Evolutionary conservation across 2,113 vertebrate species (phyloP).

Genomic region (Cranoglanis bouderius): DNA sequence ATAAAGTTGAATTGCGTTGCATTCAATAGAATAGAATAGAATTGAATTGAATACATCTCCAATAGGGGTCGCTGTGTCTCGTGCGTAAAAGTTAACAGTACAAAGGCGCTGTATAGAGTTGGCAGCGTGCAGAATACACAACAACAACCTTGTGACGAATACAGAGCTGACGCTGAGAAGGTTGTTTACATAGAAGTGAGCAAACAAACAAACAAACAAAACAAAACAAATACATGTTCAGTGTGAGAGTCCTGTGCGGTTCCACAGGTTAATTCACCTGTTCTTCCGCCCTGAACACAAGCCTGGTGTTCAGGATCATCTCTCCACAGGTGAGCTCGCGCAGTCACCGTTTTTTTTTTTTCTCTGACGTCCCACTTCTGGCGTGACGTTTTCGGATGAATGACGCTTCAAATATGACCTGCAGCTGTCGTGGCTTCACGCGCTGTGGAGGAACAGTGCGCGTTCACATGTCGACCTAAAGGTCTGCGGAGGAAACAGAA

Average conservation of each 20-base stretch:
- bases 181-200: neutral
- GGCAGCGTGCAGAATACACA: neutral
- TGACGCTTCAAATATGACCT: slow-evolving; percentile 64
- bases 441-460: slow-evolving; percentile 45
- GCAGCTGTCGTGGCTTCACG: slow-evolving; percentile 53
- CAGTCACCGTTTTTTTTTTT: neutral
- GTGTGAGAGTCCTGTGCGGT: neutral
- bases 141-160: neutral
- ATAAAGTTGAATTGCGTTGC: neutral
- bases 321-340: slow-evolving; percentile 16
- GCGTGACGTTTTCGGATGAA: slow-evolving; percentile 69
- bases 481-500: slow-evolving; percentile 2
- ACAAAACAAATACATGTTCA: too few relatives aligned
- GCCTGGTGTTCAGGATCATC: neutral
- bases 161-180: neutral
- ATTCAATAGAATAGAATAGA: too few relatives aligned
- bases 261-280: neutral
- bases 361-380: slow-evolving; percentile 67
- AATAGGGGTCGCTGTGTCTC: slow-evolving; percentile 47
- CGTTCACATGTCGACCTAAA: slow-evolving; percentile 40
- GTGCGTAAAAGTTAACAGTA: neutral
- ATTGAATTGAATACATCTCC: neutral
- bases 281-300: neutral
- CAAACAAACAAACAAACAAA: neutral
- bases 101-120: neutral